Base-by-base conservation (phyloP, 2,797 vertebrate species). In the Philypnodon macrostomus region DNA sequence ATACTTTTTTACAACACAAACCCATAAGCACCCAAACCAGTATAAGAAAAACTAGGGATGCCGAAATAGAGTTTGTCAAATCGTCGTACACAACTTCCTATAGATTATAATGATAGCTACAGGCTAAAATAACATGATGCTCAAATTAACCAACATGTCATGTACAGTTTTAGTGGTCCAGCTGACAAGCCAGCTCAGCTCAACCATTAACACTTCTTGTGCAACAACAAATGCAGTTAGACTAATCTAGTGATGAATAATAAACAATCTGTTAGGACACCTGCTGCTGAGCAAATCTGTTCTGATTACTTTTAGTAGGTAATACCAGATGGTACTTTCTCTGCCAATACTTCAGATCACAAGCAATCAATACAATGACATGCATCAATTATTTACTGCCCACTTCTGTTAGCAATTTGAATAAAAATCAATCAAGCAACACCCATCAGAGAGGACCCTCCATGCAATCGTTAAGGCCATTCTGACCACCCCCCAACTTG, bases 251-350 rank as follows among this genome's bases (percentile, higher is more conserved):
- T 30, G 57, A 47, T 79, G 77, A 77, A 55, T 83, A 75, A 82
- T 48, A 18, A 47, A 57, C 75, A 75, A 66, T 72, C 73, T 79
- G 77, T 66, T 73, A 56, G 53, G 53, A 68, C 73, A 82, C 68
- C 77, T 85, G 75, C 65, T 57, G 44, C 65, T 57, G 42, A 23
- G 59, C 16, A 65, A 81, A 80, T 76, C 75, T 80, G 79, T 67
- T 57, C 47, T 24, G 65, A 50, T 67, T 63, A 51, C 53, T 33
- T 60, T 45, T 65, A 12, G 26, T 37, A 58, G 58, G 51, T 57
- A 39, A 52, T 17, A 8, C 45, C 27, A 51, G 30, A 16, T 30
- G 16, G 32, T 55, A 6, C 14, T 60, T 53, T 61, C 14, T 46
- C 31, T 13, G 9, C 7, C 38, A 40, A 16, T 17, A 45, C 18